Evolutionary conservation across 1,140 invertebrate species (phyloP), one percentile per base, ranked within the genome.

Genomic region (Homalodisca vitripennis): DNA sequence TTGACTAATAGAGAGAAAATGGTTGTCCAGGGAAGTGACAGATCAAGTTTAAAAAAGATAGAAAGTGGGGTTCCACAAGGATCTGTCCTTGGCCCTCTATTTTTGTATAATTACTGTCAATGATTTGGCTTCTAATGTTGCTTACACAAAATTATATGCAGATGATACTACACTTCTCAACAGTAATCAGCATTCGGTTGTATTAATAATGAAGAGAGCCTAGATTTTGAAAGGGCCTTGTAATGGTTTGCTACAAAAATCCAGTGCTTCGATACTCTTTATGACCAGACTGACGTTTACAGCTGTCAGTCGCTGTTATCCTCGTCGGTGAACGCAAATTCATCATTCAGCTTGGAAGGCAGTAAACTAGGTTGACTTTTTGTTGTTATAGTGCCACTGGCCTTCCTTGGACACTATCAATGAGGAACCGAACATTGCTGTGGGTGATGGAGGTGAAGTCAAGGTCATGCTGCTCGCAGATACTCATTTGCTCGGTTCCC

Each of bases 401-500:
- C 87, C 89, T 60, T 67, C 72, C 65, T 76, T 89, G 65, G 79
- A 83, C 66, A 74, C 80, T 20, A 75, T 76, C 13, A 82, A 82
- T 70, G 75, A 75, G 57, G 82, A 84, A 71, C 46, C 67, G 29
- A 75, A 75, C 29, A 78, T 84, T 63, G 3, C 47, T 70, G 64
- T 72, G 34, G 27, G 69, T 31, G 79, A 82, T 27, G 81, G 84
- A 46, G 60, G 71, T 22, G 79, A 81, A 66, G 83, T 92, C 0
- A 84, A 84, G 79, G 90, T 87, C 0, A 90, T 98, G 87, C 85
- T 98, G 70, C 78, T 99, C 67, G 90, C 96, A 34, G 97, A 99
- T 79, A 94, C 93, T 0, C 97, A 99, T 84, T 81, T 99, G 30
- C 78, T 98, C 20, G 97, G 97, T 2, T 86, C 88, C 6, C 83